Conservation (phyloP, 2,888 invertebrate species). For the Venusia cambrica region DNA sequence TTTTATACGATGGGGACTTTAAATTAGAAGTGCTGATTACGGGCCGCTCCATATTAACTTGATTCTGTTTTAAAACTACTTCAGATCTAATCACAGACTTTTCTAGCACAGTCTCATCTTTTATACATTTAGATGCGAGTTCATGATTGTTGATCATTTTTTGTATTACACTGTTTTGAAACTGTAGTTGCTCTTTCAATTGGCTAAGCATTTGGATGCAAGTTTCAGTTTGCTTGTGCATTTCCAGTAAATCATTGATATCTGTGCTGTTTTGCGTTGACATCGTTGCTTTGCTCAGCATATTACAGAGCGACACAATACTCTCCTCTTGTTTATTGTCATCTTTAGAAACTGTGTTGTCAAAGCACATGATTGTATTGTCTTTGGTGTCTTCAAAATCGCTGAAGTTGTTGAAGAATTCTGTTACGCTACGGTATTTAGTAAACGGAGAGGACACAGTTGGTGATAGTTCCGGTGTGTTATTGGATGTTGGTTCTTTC, state of each 20-base stretch:
- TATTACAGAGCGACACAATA: slow-evolving; percentile 60
- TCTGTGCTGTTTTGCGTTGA: slow-evolving; percentile 46
- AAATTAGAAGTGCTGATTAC: slow-evolving; percentile 49
- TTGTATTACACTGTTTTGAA: slow-evolving; percentile 48
- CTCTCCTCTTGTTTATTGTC: slow-evolving; percentile 55
- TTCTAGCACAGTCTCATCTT: slow-evolving; percentile 32
- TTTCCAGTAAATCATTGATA: slow-evolving; percentile 47
- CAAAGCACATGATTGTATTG: slow-evolving; percentile 63
- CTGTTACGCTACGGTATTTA: slow-evolving; percentile 57
- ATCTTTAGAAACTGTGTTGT: slow-evolving; percentile 41
- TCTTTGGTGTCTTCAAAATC: slow-evolving; percentile 48
- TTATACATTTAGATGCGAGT: slow-evolving; percentile 32
- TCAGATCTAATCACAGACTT: too few species aligned
- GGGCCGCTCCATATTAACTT: too few species aligned
- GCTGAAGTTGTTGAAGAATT: slow-evolving; percentile 56
- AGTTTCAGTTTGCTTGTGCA: slow-evolving; percentile 51
- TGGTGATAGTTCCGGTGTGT: slow-evolving; percentile 54
- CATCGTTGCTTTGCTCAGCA: slow-evolving; percentile 58
- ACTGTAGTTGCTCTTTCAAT: slow-evolving; percentile 51
- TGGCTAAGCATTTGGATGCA: slow-evolving; percentile 44
- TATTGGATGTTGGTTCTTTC: slow-evolving; percentile 44
- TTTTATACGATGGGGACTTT: slow-evolving; percentile 63
- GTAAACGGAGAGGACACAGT: slow-evolving; percentile 65
- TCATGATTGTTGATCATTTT: slow-evolving; percentile 31
- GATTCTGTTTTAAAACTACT: too few species aligned